Evolutionary conservation across 2,797 vertebrate species (phyloP).

Genomic region (Thalassophryne amazonica): DNA sequence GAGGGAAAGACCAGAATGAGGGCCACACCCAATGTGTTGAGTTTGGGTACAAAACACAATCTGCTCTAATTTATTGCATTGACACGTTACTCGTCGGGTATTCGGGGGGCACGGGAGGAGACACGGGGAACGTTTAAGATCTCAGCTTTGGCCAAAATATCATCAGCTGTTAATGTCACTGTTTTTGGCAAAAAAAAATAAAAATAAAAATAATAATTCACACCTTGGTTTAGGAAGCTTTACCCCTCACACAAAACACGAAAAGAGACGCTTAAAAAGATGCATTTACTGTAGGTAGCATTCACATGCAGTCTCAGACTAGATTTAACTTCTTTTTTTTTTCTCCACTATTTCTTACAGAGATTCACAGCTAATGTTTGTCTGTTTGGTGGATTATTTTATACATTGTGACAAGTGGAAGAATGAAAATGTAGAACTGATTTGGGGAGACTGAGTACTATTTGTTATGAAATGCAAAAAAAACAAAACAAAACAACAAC

Average conservation of each 20-base stretch:
- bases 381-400: conserved; percentile 68
- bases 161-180: conserved; percentile 77
- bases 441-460: conserved; percentile 13
- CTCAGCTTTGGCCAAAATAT: conserved; percentile 74
- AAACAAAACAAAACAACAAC: conserved; percentile 50
- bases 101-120: conserved; percentile 17
- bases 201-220: conserved; percentile 84
- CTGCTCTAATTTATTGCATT: conserved; percentile 72
- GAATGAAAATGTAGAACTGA: conserved; percentile 42
- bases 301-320: conserved; percentile 87
- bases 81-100: conserved; percentile 69
- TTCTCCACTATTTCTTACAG: conserved; percentile 77
- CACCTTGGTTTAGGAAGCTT: conserved; percentile 82
- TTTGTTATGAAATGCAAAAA: conserved; percentile 40
- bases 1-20: conserved; percentile 54
- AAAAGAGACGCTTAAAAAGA: conserved; percentile 84
- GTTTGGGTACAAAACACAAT: conserved; percentile 36
- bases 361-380: conserved; percentile 80
- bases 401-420: conserved; percentile 63
- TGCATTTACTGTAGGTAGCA: conserved; percentile 84
- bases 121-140: conserved; percentile 54
- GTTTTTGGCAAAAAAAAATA: conserved; percentile 81
- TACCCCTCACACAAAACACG: conserved; percentile 88
- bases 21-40: conserved; percentile 54
- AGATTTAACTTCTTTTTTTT: conserved; percentile 72